These are phyloP conservation scores for Lerista edwardsae DNA, from an alignment of 2,797 vertebrate genomes.

Conservation along the genomic window DNA sequence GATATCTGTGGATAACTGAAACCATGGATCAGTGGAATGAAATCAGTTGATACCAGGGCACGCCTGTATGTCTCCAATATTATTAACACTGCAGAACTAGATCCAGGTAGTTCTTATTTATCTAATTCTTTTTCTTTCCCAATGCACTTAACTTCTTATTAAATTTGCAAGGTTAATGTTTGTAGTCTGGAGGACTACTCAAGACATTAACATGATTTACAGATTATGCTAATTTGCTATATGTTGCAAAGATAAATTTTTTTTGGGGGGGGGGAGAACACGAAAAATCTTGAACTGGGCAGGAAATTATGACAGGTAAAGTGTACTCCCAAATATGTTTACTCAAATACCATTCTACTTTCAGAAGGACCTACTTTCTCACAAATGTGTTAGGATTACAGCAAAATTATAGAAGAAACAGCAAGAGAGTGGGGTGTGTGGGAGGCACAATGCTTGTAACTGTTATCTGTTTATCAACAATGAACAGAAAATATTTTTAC, in stretches of 20 bases:
- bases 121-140: neutral
- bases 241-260: conserved; percentile 11
- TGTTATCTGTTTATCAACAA: neutral
- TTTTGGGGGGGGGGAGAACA: neutral
- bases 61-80: too few relatives aligned
- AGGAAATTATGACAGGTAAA: conserved; percentile 11
- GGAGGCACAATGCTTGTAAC: conserved; percentile 23
- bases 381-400: neutral
- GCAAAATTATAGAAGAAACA: conserved; percentile 1
- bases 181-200: conserved; percentile 4
- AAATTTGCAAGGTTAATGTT: neutral
- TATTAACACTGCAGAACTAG: neutral
- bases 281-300: neutral
- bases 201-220: conserved; percentile 6
- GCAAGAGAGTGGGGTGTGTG: neutral
- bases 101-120: neutral
- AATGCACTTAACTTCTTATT: neutral
- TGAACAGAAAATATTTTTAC: neutral
- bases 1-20: too few relatives aligned
- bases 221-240: neutral
- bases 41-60: too few relatives aligned
- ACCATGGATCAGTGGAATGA: too few relatives aligned
- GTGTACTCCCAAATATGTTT: neutral
- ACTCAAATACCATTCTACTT: neutral
- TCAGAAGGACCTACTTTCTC: neutral